Base-by-base conservation (phyloP, 2,888 invertebrate species). In the Torymus tubicola region DNA sequence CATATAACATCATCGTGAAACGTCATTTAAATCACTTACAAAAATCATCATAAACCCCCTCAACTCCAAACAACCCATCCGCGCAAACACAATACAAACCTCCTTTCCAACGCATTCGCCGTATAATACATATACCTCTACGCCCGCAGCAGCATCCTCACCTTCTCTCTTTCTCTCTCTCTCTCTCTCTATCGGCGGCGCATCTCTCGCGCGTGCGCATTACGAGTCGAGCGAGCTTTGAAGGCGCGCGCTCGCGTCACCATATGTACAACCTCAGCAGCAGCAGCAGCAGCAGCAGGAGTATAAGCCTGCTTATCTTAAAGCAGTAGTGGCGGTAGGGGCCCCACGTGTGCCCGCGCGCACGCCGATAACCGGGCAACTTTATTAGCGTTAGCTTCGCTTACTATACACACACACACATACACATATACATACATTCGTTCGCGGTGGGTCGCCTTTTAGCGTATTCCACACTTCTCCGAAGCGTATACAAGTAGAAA, bases 391-490 rank as follows among this genome's bases (percentile, higher is more conserved):
- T 57, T 4, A 52, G 16, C 52, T 57, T 13, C 14, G 18, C 50
- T 8, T 11, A 57, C 10, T 2, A n/a, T 24, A 14, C 71, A 12
- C 50, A 14, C 61, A 14, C 11, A n/a, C 10, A 21, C 42, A 13
- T n/a, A 14, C 11, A n/a, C 10, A 21, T 18, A 13, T n/a, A 21
- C 21, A 21, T 21, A 21, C 21, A 21, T 21, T 21, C 21, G 21
- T 21, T 21, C 2, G 18, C 16, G 50, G 42, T 63, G 42, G 57
- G 50, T 52, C 64, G 53, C 63, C 42, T 31, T 73, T 57, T 70
- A 80, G 71, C 53, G 60, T 80, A 71, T 75, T 75, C 80, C 53
- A 67, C 71, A 71, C 75, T 75, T 80, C 75, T 63, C 63, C 80
- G 76, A 76, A 80, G 57, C 21, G 57, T 52, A 24, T 52, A 24